Evolutionary conservation across 1,140 invertebrate genomes (phyloP).

Genomic region (Zaprionus inermis): DNA sequence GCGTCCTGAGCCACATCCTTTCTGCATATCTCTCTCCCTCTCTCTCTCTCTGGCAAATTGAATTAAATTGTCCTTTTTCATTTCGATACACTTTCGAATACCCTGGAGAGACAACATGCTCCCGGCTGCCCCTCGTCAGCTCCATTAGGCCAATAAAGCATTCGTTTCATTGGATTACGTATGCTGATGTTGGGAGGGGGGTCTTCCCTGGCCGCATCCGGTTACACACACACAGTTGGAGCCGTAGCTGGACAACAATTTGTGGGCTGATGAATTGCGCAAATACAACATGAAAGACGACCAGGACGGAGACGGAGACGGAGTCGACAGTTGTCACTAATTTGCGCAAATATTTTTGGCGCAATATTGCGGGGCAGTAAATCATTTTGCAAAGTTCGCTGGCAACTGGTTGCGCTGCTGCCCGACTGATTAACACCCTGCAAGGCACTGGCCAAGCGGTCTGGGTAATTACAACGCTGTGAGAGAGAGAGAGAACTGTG

Average conservation of each 20-base stretch:
- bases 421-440: slow-evolving; percentile 28
- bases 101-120: slow-evolving; percentile 44
- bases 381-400: slow-evolving; percentile 46
- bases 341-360: slow-evolving; percentile 51
- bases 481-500: slow-evolving; percentile 2
- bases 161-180: slow-evolving; percentile 82
- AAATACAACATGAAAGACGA: slow-evolving; percentile 26
- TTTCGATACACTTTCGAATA: slow-evolving; percentile 78
- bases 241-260: slow-evolving; percentile 50
- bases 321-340: slow-evolving; percentile 31
- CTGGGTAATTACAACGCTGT: slow-evolving; percentile 43
- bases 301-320: background rate
- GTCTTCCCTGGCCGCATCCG: slow-evolving; percentile 45
- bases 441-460: background rate
- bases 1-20: slow-evolving; percentile 50
- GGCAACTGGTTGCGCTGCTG: slow-evolving; percentile 18
- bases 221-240: slow-evolving; percentile 50
- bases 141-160: slow-evolving; percentile 81
- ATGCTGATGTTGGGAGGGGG: slow-evolving; percentile 61
- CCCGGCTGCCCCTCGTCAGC: slow-evolving; percentile 55
- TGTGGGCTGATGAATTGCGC: slow-evolving; percentile 60
- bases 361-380: slow-evolving; percentile 34
- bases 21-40: slow-evolving; percentile 34
- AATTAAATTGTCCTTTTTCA: slow-evolving; percentile 82
- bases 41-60: slow-evolving; percentile 71